Evolutionary conservation across 1,140 invertebrate genomes (phyloP), one percentile per base, ranked within the genome.

Genomic region (Oryctes rhinoceros): DNA sequence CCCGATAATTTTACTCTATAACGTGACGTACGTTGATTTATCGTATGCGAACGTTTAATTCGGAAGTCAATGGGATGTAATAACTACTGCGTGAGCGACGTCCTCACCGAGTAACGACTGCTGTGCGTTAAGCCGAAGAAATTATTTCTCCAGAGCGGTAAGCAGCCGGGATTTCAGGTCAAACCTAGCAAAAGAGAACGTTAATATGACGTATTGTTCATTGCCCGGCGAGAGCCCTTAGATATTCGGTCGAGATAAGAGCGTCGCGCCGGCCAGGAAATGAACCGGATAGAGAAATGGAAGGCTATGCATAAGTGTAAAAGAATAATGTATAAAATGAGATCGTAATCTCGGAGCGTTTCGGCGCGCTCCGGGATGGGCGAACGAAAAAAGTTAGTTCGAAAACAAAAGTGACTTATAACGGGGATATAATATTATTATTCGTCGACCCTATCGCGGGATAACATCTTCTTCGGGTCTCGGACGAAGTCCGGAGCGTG

Each of bases 291-390:
- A 59, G 53, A 59, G 53, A 18, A 59, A 18, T 59, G 53, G 53
- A 59, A 59, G 39, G 53, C 53, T 59, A 59, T 59, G 53, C 53
- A 59, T 59, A 59, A 59, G 53, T 59, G 53, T 59, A 59, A 59
- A 59, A 59, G 53, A 59, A 59, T 59, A 59, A 59, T 59, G 18
- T 59, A 59, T 59, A 59, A 59, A 59, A 15, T n/a, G 53, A 59
- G 53, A 59, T 59, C 53, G 15, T 18, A 59, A 59, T 59, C 15
- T 18, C 49, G 49, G 53, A 4, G 15, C 53, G 53, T 18, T 59
- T 59, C 53, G 15, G 15, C 5, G 53, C 18, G 53, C 53, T 59
- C 15, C 53, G 53, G 15, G 15, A 59, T 6, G 6, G 15, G 6
- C 15, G 18, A 18, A 18, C 15, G 53, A 59, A 59, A 59, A 59